phyloP scores from a whole-genome alignment of 2,797 vertebrate genomes.

The Champsocephalus esox region DNA sequence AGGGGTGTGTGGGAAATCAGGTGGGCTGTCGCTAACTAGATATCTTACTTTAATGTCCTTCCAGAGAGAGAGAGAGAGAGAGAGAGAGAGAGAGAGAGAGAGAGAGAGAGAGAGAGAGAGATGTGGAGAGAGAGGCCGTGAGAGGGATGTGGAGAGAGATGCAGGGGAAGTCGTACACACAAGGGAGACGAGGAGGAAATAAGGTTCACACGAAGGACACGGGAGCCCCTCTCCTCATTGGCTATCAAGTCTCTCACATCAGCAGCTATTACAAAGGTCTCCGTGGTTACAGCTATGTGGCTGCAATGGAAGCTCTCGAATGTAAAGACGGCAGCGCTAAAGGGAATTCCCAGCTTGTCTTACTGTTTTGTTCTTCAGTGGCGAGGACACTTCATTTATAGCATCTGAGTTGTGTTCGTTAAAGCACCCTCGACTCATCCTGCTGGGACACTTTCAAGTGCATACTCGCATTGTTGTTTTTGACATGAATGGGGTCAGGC shows the following conservation, averaged over 20 bases:
- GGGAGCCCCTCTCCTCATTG: conserved; percentile 41
- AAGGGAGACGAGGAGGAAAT: conserved; percentile 23
- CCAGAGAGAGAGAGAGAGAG: conserved; percentile 23
- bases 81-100: not conserved
- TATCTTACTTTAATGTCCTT: conserved; percentile 42
- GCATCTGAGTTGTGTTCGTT: not conserved
- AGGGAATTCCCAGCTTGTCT: not conserved
- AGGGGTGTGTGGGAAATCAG: conserved; percentile 38
- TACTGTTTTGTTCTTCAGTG: not conserved
- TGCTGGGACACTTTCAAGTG: not conserved
- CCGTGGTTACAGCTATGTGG: conserved; percentile 13
- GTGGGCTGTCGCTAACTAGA: conserved; percentile 26
- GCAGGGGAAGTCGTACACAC: conserved; percentile 36
- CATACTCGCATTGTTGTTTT: not conserved
- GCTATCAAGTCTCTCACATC: conserved; percentile 27
- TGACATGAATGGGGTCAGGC: too few relatives aligned
- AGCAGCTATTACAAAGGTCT: conserved; percentile 10
- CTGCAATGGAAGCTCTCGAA: conserved; percentile 10
- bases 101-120: conserved; percentile 6
- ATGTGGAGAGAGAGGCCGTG: conserved; percentile 32
- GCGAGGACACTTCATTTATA: not conserved
- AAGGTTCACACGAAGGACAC: conserved; percentile 31
- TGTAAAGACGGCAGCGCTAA: conserved; percentile 7
- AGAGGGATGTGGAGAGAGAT: conserved; percentile 47
- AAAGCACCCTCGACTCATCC: not conserved